A percentile compares a stretch with the other conserved stretches of the same genome.
Evolutionary conservation across 1,140 invertebrate species (phyloP).

Genomic region (Sesamia nonagrioides): DNA sequence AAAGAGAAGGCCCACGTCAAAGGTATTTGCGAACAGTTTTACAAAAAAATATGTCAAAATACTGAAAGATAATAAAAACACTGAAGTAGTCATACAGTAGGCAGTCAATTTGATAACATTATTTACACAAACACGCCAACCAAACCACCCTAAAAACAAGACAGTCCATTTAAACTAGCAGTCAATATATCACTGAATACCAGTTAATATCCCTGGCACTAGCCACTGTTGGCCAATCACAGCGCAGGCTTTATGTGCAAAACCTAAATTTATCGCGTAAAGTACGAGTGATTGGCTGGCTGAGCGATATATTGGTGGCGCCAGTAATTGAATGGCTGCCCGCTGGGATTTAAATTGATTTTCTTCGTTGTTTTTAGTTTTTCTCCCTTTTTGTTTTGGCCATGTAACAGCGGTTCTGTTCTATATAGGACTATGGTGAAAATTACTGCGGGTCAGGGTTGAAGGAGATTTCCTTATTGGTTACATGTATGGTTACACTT

Average conservation of each 20-base stretch:
- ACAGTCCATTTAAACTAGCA: conserved; percentile 14
- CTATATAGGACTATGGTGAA: too few species aligned
- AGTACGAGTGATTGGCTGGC: conserved; percentile 47
- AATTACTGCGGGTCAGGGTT: too few species aligned
- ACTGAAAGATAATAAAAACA: background rate
- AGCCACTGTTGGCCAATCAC: conserved; percentile 32
- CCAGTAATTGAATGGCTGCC: conserved; percentile 47
- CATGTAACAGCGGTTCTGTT: background rate
- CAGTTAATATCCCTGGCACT: conserved; percentile 25
- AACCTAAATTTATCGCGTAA: conserved; percentile 56
- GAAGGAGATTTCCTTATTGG: too few species aligned
- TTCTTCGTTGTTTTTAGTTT: conserved; percentile 10
- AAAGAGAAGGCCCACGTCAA: too few species aligned
- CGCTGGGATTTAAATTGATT: conserved; percentile 40
- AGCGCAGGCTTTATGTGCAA: conserved; percentile 51
- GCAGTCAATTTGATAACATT: too few species aligned
- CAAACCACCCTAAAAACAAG: background rate
- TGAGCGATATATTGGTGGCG: conserved; percentile 47
- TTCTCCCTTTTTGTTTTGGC: background rate
- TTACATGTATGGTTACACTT: too few species aligned
- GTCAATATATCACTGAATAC: conserved; percentile 24
- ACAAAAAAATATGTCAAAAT: too few species aligned
- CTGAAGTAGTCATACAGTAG: background rate
- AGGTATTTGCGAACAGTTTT: too few species aligned
- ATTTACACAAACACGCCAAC: background rate